Percentiles rank a stretch among this genome's conserved stretches.
These are phyloP conservation scores for Myotis lucifugus DNA, from an alignment of 2,113 vertebrate genomes.

Conservation along the genomic window DNA sequence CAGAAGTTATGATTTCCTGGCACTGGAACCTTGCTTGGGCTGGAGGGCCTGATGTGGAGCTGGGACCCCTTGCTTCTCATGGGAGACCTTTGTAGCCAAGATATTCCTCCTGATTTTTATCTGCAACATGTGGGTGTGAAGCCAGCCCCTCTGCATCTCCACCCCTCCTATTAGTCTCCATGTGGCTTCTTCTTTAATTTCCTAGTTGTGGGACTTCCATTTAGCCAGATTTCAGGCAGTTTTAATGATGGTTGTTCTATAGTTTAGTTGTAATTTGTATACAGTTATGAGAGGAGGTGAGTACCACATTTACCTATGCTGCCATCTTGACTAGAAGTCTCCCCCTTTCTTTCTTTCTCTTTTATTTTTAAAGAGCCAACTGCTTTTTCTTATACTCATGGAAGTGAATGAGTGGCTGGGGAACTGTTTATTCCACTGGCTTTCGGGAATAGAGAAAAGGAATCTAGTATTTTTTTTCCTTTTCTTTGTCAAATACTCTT, in stretches of 20 bases:
- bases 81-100: neutral
- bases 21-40: neutral
- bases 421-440: neutral
- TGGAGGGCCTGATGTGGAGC: neutral
- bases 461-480: neutral
- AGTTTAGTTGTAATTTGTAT: neutral
- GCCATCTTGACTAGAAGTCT: neutral
- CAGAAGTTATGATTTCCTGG: neutral
- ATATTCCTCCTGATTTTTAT: too few relatives aligned
- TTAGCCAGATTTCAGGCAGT: neutral
- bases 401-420: neutral
- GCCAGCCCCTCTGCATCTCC: neutral
- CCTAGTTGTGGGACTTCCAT: neutral
- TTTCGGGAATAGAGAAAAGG: neutral
- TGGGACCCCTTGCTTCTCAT: neutral
- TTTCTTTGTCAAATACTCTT: constrained; percentile 32
- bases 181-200: neutral
- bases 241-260: neutral
- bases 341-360: constrained; percentile 1
- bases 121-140: neutral
- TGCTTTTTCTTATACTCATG: neutral
- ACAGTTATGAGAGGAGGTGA: neutral
- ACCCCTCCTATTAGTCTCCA: neutral
- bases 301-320: neutral
- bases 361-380: constrained; percentile 33